Conservation (phyloP, 2,113 vertebrate genomes). For the Propithecus coquereli region DNA sequence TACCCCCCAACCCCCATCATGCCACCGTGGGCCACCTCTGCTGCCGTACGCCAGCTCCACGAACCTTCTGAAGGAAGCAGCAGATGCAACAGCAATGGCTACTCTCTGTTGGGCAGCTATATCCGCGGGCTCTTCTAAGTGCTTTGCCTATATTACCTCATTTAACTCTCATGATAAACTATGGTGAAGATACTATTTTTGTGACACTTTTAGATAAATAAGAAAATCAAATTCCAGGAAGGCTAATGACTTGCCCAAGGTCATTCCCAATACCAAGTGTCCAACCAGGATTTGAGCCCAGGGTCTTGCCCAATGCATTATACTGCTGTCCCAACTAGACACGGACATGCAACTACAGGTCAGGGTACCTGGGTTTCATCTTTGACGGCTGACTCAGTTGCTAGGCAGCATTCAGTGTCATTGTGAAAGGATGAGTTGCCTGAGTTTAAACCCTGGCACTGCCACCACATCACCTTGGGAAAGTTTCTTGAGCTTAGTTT, state of each 20-base stretch:
- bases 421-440: background rate
- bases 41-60: rapidly evolving
- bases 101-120: background rate
- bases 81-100: rapidly evolving
- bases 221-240: background rate
- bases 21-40: no score
- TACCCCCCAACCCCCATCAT: rapidly evolving
- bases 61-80: background rate
- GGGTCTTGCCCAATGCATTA: background rate
- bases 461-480: background rate
- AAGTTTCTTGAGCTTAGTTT: background rate
- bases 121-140: background rate
- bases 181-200: background rate
- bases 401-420: background rate
- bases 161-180: background rate
- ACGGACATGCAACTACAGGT: background rate
- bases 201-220: background rate
- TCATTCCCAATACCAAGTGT: background rate
- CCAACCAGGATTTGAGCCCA: background rate
- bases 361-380: background rate
- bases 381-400: background rate
- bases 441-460: background rate
- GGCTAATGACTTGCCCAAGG: background rate
- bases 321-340: background rate
- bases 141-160: background rate